Evolutionary conservation across 2,888 invertebrate species (phyloP), one percentile per base, ranked within the genome.

Genomic region (Caradrina clavipalpis): DNA sequence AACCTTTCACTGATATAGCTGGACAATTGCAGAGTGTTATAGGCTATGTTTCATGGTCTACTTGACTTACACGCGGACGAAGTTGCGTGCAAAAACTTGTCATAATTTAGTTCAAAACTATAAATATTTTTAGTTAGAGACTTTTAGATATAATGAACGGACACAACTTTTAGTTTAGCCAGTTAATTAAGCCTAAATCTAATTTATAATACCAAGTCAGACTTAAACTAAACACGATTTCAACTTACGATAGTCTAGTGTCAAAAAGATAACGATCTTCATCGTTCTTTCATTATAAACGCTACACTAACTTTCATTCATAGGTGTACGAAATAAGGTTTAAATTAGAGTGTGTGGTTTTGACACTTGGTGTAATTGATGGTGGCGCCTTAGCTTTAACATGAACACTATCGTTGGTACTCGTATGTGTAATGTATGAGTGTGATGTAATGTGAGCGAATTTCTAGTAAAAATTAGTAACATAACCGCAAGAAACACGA

Each of bases 251-350:
- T 77, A 80, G 51, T 55, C 45, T 66, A 55, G 47, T 75, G 76
- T 72, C 73, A 76, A 69, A 76, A 68, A 53, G 81, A 81, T 81
- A 47, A 62, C 31, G 55, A 79, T 81, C 79, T 73, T 66, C 42
- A 73, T 64, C 71, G 26, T 62, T 76, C 60, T 62, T 53, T 76
- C 21, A 56, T 61, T 49, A 64, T 49, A 7, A 26, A 54, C n/a
- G n/a, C 2, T 53, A 21, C 21, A n/a, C 1, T 3, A 3, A 76
- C 7, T 70, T 65, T 53, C 11, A 62, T 26, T 49, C 35, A 47
- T 76, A 50, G 1, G 0, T 0, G 0, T 45, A 4, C 0, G 51
- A 6, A 19, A 59, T 81, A 61, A 53, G 35, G 70, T 59, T 62
- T 42, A 45, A 55, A 56, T 19, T 62, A 1, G 35, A 53, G 1